Evolutionary conservation across 2,888 invertebrate species (phyloP), one percentile per base, ranked within the genome.

Genomic region (Callinectes sapidus): DNA sequence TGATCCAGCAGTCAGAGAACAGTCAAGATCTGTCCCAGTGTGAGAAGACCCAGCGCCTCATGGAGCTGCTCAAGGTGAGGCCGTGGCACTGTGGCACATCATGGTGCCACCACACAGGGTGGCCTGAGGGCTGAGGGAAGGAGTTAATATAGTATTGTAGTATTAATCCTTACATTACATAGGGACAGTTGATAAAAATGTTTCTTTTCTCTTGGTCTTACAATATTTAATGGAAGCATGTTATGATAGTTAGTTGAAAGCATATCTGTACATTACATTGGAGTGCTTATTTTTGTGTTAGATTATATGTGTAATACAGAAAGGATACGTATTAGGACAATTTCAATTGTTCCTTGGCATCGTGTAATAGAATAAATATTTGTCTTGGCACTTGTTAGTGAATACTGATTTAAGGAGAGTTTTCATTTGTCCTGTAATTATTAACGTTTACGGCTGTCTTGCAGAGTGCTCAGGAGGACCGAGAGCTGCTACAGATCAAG

Each of bases 11-110:
- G 35, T 95, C 95, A 91, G 95, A 94, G 89, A 93, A 93, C 54
- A 92, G 93, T 48, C 94, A 94, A 42, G 92, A 93, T 89, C 86
- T 94, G 35, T 94, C 94, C 10, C 94, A 94, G 90, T 94, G 94
- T 85, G 98, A 98, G 95, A 96, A 97, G 1, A 98, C 98, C 95
- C 97, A 98, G 95, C 98, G 98, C 95, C 96, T 99, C 86, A 97
- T 98, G 54, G 98, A 98, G 95, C 96, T 98, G 90, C 96, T 98
- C 14, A 98, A 98, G 96, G 97, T 97, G 95, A 71, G 71, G 71
- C 94, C 42, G 16, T 81, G 32, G 42, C 35, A 28, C 42, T 16
- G 1, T 16, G 35, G 81, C 23, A 28, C 61, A 16, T 28, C 2
- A 39, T 39, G 39, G 2, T 39, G 39, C 39, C 71, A 71, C 18